These are phyloP conservation scores for Standfussiana lucernea DNA, from an alignment of 2,888 invertebrate species.

Conservation along the genomic window DNA sequence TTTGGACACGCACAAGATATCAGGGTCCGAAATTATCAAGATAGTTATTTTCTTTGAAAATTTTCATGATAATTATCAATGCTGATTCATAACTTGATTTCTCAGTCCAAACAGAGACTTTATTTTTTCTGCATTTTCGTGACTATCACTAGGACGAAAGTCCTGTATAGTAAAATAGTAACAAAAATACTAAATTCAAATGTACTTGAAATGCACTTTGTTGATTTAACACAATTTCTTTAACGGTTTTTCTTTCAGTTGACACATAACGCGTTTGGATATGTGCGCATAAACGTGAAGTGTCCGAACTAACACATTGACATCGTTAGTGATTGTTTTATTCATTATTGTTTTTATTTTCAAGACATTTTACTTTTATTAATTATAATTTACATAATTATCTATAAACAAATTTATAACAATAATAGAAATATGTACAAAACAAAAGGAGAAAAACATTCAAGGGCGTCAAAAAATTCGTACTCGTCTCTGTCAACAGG, in stretches of 20 bases:
- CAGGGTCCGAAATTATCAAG: background rate
- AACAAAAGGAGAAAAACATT: too few species aligned
- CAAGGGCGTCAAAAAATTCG: too few species aligned
- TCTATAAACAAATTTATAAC: too few species aligned
- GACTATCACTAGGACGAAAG: background rate
- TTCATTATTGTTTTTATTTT: too few species aligned
- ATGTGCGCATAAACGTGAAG: too few species aligned
- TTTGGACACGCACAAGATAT: background rate
- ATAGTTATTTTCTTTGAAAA: background rate
- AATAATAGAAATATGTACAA: too few species aligned
- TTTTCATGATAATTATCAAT: background rate
- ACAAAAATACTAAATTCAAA: background rate
- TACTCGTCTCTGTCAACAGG: too few species aligned
- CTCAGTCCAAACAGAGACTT: background rate
- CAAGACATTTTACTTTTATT: too few species aligned
- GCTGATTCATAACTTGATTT: background rate
- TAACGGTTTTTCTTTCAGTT: background rate
- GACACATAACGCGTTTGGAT: too few species aligned
- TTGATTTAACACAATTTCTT: background rate
- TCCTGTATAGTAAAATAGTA: background rate
- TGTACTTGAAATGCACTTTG: background rate
- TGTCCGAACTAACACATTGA: too few species aligned
- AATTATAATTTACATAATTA: too few species aligned
- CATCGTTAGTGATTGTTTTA: too few species aligned
- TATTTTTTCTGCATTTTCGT: background rate